Base-by-base conservation (phyloP, 2,113 vertebrate genomes). In the Callionymus lyra region DNA sequence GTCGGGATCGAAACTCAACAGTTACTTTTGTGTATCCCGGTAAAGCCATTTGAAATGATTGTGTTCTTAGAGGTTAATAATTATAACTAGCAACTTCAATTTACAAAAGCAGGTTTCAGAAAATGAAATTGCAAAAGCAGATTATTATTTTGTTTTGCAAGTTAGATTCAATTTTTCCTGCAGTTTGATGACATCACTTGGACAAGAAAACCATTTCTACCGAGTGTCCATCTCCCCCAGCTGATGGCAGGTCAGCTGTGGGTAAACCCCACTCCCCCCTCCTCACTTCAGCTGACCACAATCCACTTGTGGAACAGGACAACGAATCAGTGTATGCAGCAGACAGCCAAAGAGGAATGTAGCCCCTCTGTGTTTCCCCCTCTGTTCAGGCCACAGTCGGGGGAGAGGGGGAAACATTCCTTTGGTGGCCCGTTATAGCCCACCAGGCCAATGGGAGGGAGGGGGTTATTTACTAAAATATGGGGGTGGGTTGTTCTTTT, bases 191-290 rank as follows among this genome's bases (percentile, higher is more conserved):
- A 27, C 21, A 27, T 27, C 21, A 27, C 21, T 4, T 5, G 21
- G 4, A 27, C 21, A 36, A 5, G 11, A 37, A n/a, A 27, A 46
- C 12, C 9, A 2, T 37, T 13, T 44, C 32, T 15, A 3, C 9
- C 32, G 11, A 9, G 21, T 9, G 9, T 6, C 15, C 16, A 12
- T 21, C 10, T 0, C 16, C 55, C 38, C 65, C 79, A 75, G 74
- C 69, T 79, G 74, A 70, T 70, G 52, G 44, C 41, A 60, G 70
- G 65, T 74, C 76, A 79, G 74, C 73, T 75, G 76, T 72, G 57
- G 73, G 50, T 61, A 65, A 75, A 50, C 46, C 63, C 58, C 59
- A 31, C 41, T 31, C 6, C 2, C 16, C 13, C 13, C 16, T 9
- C 42, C 16, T 12, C 1, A 6, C 34, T 63, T 70, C 77, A 77